Base-by-base conservation (phyloP, 2,888 invertebrate species). In the Auanema sp. region DNA sequence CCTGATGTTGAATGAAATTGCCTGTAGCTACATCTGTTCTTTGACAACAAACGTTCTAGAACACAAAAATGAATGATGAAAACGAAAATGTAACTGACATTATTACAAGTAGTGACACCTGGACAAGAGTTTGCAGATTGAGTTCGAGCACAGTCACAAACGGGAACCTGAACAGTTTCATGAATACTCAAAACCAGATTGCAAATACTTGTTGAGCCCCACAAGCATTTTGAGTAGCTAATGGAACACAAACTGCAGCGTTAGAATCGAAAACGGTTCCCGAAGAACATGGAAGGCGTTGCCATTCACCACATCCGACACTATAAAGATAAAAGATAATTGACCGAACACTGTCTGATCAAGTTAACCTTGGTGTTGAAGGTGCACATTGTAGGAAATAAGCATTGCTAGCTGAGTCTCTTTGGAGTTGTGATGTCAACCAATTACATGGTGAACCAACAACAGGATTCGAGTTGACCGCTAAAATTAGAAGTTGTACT, bases 361-460 rank as follows among this genome's bases (percentile, higher is more conserved):
- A n/a, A 52, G 44, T 66, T 54, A 41, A 76, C 78, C 69, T 76
- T 42, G 76, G 59, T 16, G 73, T 73, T 33, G 64, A 66, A 24
- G 75, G 77, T 4, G 78, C 72, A 60, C 83, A 83, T 60, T 83
- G 82, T 24, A 83, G 67, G 64, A 83, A 83, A 63, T 75, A 69
- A 11, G 66, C 58, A 47, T 64, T 67, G 60, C 68, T 71, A 21
- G 60, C 49, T 1, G 77, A 65, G 53, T 78, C 79, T 23, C 68
- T 54, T 42, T 77, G 68, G 4, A 83, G 70, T 2, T 65, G 12
- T 0, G 81, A 71, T 0, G 72, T 64, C 52, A 73, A 63, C 83
- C 83, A 83, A 60, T 74, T 77, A 64, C 83, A 83, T 10, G 64
- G 44, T 11, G 64, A 61, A 8, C 79, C 79, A 16, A 74, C 64